Evolutionary conservation across 2,113 vertebrate species (phyloP).

Genomic region (Garra rufa): DNA sequence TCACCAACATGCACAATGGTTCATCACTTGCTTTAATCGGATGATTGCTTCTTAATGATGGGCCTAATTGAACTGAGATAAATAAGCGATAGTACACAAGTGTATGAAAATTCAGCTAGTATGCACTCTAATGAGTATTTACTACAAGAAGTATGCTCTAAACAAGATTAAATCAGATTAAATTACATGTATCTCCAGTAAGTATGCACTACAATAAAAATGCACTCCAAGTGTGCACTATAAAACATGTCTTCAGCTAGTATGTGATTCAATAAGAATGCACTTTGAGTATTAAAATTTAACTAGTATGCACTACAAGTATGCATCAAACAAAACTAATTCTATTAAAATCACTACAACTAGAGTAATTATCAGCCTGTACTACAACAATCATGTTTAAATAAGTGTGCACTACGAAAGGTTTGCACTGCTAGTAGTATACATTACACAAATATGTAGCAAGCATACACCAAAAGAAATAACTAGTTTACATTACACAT

Average conservation of each 20-base stretch:
- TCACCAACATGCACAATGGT: background rate
- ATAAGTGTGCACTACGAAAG: too few relatives aligned
- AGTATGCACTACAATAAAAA: background rate
- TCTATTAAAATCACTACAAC: background rate
- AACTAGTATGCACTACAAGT: background rate
- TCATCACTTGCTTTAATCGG: slow-evolving; percentile 32
- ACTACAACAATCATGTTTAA: too few relatives aligned
- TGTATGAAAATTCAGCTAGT: background rate
- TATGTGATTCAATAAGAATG: background rate
- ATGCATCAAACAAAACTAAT: background rate
- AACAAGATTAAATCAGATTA: too few relatives aligned
- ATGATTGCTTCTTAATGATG: slow-evolving; percentile 34
- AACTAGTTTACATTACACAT: background rate
- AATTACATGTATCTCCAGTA: background rate
- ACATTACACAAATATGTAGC: background rate
- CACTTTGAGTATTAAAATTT: background rate
- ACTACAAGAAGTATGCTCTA: background rate
- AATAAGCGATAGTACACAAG: background rate
- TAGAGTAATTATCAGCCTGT: background rate
- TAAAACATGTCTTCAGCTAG: background rate
- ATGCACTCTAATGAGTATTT: background rate
- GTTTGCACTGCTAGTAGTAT: background rate
- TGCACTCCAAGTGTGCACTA: background rate
- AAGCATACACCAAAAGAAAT: background rate
- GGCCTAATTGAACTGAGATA: slow-evolving; percentile 20